phyloP scores from a whole-genome alignment of 1,140 invertebrate species.

The Cheumatopsyche charites region DNA sequence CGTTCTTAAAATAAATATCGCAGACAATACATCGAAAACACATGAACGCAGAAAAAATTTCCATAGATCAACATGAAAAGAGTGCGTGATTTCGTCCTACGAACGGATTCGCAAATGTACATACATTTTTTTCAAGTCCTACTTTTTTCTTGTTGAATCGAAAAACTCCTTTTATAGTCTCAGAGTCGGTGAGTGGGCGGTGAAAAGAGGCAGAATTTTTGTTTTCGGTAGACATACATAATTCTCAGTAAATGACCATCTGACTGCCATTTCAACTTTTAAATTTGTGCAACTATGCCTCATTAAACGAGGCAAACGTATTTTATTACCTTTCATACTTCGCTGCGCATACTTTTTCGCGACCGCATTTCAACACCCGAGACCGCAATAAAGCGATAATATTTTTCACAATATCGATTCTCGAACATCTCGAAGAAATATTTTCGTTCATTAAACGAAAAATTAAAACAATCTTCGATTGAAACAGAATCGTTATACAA shows the following conservation, averaged over 20 bases:
- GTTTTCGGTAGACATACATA: constrained; percentile 27
- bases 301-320: constrained; percentile 28
- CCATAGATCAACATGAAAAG: not conserved
- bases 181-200: not conserved
- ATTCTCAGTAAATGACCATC: constrained; percentile 27
- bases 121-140: not conserved
- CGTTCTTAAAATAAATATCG: no score
- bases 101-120: constrained; percentile 5
- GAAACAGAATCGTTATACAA: no score
- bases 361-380: not conserved
- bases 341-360: constrained; percentile 3
- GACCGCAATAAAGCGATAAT: constrained; percentile 3
- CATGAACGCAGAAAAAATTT: no score
- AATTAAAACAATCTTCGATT: no score
- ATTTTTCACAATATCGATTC: constrained; percentile 11
- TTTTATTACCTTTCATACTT: constrained; percentile 27
- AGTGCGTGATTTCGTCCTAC: not conserved
- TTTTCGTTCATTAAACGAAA: no score
- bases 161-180: constrained; percentile 21
- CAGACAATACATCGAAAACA: no score
- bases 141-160: constrained; percentile 9
- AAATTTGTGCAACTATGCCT: constrained; percentile 23
- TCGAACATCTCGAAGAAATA: no score
- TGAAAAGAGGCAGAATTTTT: constrained; percentile 8
- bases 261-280: constrained; percentile 30